A percentile compares a stretch with the other conserved stretches of the same genome.
phyloP scores from a whole-genome alignment of 2,888 invertebrate species.

The Acanthococcus lagerstroemiae region DNA sequence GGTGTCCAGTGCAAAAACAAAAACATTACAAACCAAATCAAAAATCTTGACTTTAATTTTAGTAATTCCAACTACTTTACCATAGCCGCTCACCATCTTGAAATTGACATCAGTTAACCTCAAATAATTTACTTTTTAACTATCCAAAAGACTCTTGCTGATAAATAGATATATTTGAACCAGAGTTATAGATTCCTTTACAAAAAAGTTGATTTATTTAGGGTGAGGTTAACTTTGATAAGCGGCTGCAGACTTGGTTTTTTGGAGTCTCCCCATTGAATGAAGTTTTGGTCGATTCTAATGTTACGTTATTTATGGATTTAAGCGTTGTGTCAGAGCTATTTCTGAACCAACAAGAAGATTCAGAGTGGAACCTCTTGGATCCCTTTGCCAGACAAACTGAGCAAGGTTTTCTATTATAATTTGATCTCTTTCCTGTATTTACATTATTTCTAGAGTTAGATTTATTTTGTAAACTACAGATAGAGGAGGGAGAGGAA shows the following conservation, averaged over 20 bases:
- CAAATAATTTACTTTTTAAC: background rate
- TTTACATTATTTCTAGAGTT: background rate
- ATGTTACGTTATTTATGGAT: background rate
- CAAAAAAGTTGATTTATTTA: background rate
- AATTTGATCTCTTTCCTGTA: background rate
- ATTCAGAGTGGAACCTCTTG: background rate
- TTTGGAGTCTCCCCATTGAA: conserved; percentile 5
- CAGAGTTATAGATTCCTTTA: conserved; percentile 13
- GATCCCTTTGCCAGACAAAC: background rate
- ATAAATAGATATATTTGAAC: conserved; percentile 20
- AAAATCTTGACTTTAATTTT: conserved; percentile 20
- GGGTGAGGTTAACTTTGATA: conserved; percentile 5
- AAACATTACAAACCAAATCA: background rate
- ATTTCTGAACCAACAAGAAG: background rate
- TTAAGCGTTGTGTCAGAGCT: background rate
- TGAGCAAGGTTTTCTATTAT: background rate
- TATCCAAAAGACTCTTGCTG: conserved; percentile 3
- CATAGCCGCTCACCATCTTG: conserved; percentile 14
- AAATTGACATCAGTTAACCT: background rate
- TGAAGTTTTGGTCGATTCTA: background rate
- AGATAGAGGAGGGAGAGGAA: background rate
- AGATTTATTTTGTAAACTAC: background rate
- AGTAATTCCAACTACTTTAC: background rate
- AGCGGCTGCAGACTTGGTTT: conserved; percentile 12
- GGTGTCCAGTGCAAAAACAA: conserved; percentile 12